Evolutionary conservation across 2,113 vertebrate genomes (phyloP), one percentile per base, ranked within the genome.

Genomic region (Lophius piscatorius): DNA sequence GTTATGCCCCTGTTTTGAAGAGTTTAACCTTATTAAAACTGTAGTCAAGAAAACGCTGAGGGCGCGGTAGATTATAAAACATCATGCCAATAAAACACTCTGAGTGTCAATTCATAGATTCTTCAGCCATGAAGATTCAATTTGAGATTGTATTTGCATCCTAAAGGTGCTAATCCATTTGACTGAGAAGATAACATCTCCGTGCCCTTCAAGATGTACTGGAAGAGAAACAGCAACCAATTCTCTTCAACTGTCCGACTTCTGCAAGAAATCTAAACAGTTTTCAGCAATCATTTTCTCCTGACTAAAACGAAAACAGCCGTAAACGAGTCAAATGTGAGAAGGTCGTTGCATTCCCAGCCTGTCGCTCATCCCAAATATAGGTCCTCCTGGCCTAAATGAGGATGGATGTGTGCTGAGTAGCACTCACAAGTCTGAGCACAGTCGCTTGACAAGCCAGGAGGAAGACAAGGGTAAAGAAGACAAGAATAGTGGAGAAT

Each of bases 321-420:
- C 72, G 57, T 71, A 80, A 80, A 83, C 76, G 75, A 80, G 75
- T 85, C 59, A 78, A 74, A 81, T 70, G 78, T 80, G 45, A 86
- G 84, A 87, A 88, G 86, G 84, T 85, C 83, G 85, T 73, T 60
- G 70, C 81, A 66, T 81, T 87, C 88, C 68, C 80, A 80, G 80
- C 42, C 74, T 57, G 62, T 70, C 85, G 83, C 78, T 76, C 78
- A 55, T 77, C 74, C 63, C 81, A 83, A 87, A 28, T 28, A 78
- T 81, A 68, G 57, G 40, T 80, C 81, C 72, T 73, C 9, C 1
- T 35, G 61, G 74, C 40, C 76, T 57, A 78, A 85, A 88, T 85
- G 81, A 88, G 78, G 73, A 87, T 87, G 65, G 77, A 87, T 87
- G 84, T 67, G 50, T 55, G 72, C 56, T 28, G 78, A 64, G 57